Base-by-base conservation (phyloP, 2,113 vertebrate species). In the Sclerurus mexicanus region DNA sequence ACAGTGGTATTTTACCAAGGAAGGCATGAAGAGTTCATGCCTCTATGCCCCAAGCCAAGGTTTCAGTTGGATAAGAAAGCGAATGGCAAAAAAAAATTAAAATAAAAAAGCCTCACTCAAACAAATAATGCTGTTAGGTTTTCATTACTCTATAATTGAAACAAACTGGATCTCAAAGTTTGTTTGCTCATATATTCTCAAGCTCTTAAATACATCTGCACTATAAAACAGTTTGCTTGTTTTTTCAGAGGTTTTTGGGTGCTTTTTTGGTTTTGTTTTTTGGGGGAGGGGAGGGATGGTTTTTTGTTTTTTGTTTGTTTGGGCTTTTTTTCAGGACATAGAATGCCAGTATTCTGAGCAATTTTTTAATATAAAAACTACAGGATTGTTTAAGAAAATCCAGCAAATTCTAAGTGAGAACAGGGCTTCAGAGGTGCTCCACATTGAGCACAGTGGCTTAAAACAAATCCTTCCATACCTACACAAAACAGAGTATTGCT, bases 401-500 rank as follows among this genome's bases (percentile, higher is more conserved):
- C 8, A 47, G 35, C 55, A 66, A 83, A 71, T 40, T 77, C 14
- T 67, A 83, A 67, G 47, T 16, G 37, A 74, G 35, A 56, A 83
- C 14, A 33, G 30, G 76, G 55, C 42, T 93, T 86, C 1, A 1
- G 67, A 87, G 44, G 84, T 68, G 56, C 25, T 20, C 68, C 0
- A 1, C 33, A 46, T 24, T 35, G 52, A 67, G 59, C 39, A 71
- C 52, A n/a, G 63, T 1, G 9, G 73, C 55, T 78, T 80, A 44
- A 69, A 80, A 66, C 79, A 88, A 81, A 78, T 55, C 42, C 42
- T 68, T 80, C 82, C 4, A 1, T 86, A 71, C 64, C 76, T 74
- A 92, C 60, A 92, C 72, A 88, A 93, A 90, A 85, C 8, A 77
- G 42, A 83, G 59, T 37, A 63, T 49, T 40, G 50, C 55, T 84